A percentile compares a stretch with the other conserved stretches of the same genome.
These are phyloP conservation scores for Rhopilema esculentum DNA, from an alignment of 30 jellyfish, hydroid and myxozoan genomes.

Conservation along the genomic window DNA sequence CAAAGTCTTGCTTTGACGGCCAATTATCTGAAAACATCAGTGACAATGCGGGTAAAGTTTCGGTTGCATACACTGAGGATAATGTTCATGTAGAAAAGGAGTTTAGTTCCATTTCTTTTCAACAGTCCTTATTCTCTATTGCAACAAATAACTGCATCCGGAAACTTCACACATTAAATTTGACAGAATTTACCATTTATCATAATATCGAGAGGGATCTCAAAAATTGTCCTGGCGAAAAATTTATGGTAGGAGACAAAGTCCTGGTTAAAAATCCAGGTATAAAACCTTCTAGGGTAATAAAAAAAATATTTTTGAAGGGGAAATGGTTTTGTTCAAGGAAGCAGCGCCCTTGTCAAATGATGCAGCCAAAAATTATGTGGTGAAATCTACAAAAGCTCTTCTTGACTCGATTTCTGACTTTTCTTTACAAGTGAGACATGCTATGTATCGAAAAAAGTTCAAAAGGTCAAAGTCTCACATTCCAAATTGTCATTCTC, in stretches of 20 bases:
- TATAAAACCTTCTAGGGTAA: not conserved
- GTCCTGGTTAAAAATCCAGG: conserved; percentile 12
- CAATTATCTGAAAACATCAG: conserved; percentile 1
- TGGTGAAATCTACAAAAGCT: not conserved
- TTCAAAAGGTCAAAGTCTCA: not conserved
- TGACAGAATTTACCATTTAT: conserved; percentile 12
- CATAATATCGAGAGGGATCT: conserved; percentile 12
- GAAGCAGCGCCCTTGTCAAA: not conserved
- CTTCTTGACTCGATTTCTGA: conserved; percentile 22
- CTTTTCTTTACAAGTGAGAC: conserved; percentile 12
- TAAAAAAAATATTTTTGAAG: conserved; percentile 17
- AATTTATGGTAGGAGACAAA: conserved; percentile 4
- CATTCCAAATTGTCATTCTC: no score
- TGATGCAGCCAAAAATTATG: not conserved
- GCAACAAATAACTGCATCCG: not conserved
- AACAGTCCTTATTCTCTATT: not conserved
- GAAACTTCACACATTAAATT: not conserved
- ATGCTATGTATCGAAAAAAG: not conserved
- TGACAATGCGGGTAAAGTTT: not conserved
- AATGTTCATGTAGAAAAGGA: not conserved
- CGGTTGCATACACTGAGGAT: not conserved
- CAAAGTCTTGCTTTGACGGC: conserved; percentile 2
- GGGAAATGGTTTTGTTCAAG: conserved; percentile 24
- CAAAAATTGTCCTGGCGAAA: conserved; percentile 24
- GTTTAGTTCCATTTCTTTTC: not conserved